phyloP scores from a whole-genome alignment of 2,113 vertebrate genomes.

The Motacilla tschutschensis region DNA sequence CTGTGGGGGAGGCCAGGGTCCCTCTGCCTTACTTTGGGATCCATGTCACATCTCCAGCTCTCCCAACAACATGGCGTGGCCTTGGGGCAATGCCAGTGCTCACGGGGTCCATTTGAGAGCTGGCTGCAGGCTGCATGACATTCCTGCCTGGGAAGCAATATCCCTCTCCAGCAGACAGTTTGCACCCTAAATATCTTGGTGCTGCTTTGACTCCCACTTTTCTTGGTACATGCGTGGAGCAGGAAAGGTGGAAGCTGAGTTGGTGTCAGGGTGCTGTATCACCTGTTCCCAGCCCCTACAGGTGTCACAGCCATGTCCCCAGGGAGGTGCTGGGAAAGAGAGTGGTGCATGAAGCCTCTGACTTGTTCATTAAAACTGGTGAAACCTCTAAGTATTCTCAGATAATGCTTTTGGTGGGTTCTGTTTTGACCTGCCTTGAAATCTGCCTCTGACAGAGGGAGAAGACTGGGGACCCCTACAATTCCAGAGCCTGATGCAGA shows the following conservation, averaged over 20 bases:
- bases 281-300: not conserved
- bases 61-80: not conserved
- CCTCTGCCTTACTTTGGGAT: not conserved
- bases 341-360: not conserved
- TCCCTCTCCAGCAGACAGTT: not conserved
- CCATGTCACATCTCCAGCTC: not conserved
- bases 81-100: fast-evolving
- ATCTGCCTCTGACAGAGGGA: not conserved
- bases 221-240: not conserved
- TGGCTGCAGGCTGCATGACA: not conserved
- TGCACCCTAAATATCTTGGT: not conserved
- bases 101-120: not conserved
- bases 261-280: not conserved
- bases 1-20: fast-evolving
- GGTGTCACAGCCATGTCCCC: fast-evolving
- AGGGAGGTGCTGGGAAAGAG: not conserved
- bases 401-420: not conserved
- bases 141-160: not conserved
- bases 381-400: not conserved
- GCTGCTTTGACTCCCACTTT: not conserved
- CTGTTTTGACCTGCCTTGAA: not conserved
- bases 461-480: fast-evolving
- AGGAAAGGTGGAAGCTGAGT: not conserved
- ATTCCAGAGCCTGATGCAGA: not conserved
- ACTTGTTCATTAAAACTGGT: not conserved